Evolutionary conservation across 2,797 vertebrate genomes (phyloP).

Genomic region (Graptemys geographica): DNA sequence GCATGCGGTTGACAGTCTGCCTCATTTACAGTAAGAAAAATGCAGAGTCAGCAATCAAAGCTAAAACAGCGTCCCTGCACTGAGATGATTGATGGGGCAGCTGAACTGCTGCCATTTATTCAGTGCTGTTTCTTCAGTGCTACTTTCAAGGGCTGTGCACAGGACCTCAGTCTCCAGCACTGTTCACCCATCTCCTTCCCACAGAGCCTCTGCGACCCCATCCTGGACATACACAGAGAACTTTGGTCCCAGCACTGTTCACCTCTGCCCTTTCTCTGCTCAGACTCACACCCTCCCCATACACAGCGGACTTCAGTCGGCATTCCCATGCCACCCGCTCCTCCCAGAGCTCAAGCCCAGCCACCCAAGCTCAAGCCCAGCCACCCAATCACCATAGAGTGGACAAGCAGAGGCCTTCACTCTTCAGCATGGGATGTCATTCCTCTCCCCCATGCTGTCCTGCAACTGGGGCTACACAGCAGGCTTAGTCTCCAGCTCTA

Average conservation of each 20-base stretch:
- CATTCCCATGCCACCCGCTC: fast-evolving
- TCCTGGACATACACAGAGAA: background rate
- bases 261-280: background rate
- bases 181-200: background rate
- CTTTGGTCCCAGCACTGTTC: background rate
- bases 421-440: background rate
- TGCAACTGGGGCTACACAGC: background rate
- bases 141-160: background rate
- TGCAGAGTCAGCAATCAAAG: background rate
- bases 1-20: background rate
- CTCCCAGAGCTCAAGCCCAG: background rate
- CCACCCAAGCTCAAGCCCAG: background rate
- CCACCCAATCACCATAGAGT: background rate
- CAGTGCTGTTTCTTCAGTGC: background rate
- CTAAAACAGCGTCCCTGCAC: background rate
- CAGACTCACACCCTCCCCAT: conserved; percentile 19
- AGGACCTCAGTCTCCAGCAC: background rate
- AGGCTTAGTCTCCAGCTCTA: background rate
- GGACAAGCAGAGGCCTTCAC: background rate
- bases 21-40: background rate
- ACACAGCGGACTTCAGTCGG: background rate
- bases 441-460: background rate
- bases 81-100: background rate
- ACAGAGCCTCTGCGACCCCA: background rate
- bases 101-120: background rate